Evolutionary conservation across 2,113 vertebrate genomes (phyloP).

Genomic region (Eulacestoma nigropectus): DNA sequence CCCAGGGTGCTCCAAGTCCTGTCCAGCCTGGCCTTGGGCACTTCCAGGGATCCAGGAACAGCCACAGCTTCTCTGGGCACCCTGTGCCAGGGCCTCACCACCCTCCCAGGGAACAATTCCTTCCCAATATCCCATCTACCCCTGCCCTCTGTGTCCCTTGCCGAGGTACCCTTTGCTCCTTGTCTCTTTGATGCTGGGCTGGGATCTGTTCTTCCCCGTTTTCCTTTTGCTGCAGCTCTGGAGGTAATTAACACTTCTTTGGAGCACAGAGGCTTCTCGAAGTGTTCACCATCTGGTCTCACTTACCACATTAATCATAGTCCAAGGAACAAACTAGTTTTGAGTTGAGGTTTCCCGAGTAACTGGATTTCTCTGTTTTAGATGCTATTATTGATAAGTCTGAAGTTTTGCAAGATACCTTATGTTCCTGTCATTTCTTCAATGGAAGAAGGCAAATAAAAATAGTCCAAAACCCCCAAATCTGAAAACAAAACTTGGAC

Average conservation of each 20-base stretch:
- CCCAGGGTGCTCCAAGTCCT: not conserved
- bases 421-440: not conserved
- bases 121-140: rapidly evolving
- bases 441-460: not conserved
- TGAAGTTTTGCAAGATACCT: slow-evolving; percentile 7
- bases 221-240: not conserved
- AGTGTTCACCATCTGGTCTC: slow-evolving; percentile 27
- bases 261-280: slow-evolving; percentile 12
- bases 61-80: not conserved
- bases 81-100: not conserved
- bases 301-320: slow-evolving; percentile 45
- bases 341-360: slow-evolving; percentile 9
- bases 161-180: rapidly evolving
- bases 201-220: not conserved
- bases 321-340: slow-evolving; percentile 22
- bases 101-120: rapidly evolving
- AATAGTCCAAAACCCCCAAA: not conserved
- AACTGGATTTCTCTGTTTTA: slow-evolving; percentile 2
- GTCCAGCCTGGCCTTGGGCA: not conserved
- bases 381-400: slow-evolving; percentile 25
- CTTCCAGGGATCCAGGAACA: not conserved
- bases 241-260: not conserved
- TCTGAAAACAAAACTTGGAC: not conserved
- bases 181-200: not conserved
- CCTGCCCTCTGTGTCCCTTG: not conserved